phyloP scores from a whole-genome alignment of 2,797 vertebrate species.

The Hephaestus fuliginosus region DNA sequence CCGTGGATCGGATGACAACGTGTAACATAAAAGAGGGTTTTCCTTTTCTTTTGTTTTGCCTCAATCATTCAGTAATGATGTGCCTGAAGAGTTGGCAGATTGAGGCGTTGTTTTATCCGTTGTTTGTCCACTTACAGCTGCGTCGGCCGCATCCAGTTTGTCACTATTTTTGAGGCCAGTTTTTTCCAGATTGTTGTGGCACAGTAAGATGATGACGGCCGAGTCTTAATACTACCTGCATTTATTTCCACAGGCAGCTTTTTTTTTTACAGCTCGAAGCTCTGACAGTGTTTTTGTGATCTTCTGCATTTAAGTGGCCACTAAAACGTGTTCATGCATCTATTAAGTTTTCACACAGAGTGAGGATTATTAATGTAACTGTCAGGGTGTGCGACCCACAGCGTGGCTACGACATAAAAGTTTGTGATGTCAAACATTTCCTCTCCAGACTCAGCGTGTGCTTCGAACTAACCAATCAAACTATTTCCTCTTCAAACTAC shows the following conservation, averaged over 20 bases:
- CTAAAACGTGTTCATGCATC: neutral
- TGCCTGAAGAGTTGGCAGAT: neutral
- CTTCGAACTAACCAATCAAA: neutral
- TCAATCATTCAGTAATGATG: neutral
- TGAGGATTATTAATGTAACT: neutral
- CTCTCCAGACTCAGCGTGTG: neutral
- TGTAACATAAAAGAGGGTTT: neutral
- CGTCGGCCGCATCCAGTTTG: neutral
- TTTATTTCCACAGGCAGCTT: neutral
- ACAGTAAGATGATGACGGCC: neutral
- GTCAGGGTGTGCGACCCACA: neutral
- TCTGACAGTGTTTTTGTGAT: neutral
- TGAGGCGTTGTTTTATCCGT: neutral
- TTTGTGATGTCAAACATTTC: neutral
- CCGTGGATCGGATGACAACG: neutral
- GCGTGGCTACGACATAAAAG: neutral
- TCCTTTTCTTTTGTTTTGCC: neutral
- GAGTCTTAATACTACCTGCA: neutral
- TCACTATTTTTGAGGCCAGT: neutral
- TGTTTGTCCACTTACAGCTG: neutral
- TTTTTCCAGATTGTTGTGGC: neutral
- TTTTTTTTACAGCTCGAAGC: neutral
- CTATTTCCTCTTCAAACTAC: neutral
- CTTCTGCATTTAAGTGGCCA: neutral
- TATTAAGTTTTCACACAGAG: neutral